phyloP scores from a whole-genome alignment of 2,888 invertebrate species.

The Trachelus tabidus region DNA sequence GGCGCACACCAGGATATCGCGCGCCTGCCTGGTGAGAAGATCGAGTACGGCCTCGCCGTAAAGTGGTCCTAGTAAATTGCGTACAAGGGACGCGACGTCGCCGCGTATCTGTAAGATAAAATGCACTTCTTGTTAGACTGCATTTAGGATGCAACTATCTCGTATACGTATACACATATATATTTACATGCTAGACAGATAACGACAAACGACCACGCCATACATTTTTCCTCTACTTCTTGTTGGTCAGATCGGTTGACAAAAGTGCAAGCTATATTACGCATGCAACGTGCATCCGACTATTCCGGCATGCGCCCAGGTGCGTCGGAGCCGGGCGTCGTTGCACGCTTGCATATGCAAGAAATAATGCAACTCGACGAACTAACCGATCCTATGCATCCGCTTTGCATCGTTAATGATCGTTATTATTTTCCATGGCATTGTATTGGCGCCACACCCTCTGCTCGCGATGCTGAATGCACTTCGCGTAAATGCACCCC shows the following conservation, averaged over 20 bases:
- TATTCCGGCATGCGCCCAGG: slow-evolving; percentile 3
- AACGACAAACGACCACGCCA: background rate
- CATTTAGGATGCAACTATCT: background rate
- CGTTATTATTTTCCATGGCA: background rate
- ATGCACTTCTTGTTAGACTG: background rate
- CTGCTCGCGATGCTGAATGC: background rate
- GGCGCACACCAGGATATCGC: slow-evolving; percentile 75
- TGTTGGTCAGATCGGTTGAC: background rate
- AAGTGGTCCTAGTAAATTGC: slow-evolving; percentile 73
- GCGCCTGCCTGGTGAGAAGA: slow-evolving; percentile 75
- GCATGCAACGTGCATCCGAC: background rate
- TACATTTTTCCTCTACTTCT: background rate
- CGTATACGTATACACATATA: background rate
- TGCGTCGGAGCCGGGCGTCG: background rate
- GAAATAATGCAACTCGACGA: background rate
- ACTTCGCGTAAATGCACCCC: background rate
- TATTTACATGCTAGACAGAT: background rate
- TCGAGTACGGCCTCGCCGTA: slow-evolving; percentile 73
- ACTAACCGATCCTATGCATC: background rate
- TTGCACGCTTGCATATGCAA: background rate
- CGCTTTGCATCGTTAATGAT: slow-evolving; percentile 8
- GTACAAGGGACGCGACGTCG: slow-evolving; percentile 68
- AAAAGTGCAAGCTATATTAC: background rate
- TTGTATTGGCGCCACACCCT: background rate
- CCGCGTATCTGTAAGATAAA: slow-evolving; percentile 46